These are phyloP conservation scores for Phrixothrix hirtus DNA, from an alignment of 2,888 invertebrate species.

Conservation along the genomic window DNA sequence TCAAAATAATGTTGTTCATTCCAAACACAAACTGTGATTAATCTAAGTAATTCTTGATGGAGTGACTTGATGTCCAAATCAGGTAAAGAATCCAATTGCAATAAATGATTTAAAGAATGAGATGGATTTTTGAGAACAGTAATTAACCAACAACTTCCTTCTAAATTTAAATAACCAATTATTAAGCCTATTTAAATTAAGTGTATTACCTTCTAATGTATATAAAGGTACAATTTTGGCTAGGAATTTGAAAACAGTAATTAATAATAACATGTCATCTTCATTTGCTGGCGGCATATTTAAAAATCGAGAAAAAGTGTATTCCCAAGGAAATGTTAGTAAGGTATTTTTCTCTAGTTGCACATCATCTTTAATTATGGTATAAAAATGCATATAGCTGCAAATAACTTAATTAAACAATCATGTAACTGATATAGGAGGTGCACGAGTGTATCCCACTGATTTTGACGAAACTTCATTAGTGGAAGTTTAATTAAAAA, in stretches of 20 bases:
- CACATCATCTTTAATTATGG: slow-evolving; percentile 45
- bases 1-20: slow-evolving; percentile 47
- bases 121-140: slow-evolving; percentile 45
- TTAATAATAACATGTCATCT: slow-evolving; percentile 65
- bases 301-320: slow-evolving; percentile 64
- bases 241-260: slow-evolving; percentile 54
- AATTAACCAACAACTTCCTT: slow-evolving; percentile 46
- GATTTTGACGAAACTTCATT: neutral
- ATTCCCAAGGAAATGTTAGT: slow-evolving; percentile 64
- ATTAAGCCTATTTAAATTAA: neutral
- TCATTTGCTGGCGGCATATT: slow-evolving; percentile 66
- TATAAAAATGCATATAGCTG: slow-evolving; percentile 58
- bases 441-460: neutral
- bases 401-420: neutral
- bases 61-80: slow-evolving; percentile 44
- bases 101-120: slow-evolving; percentile 44
- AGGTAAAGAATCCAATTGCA: slow-evolving; percentile 40
- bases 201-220: slow-evolving; percentile 19
- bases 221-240: slow-evolving; percentile 44
- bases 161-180: slow-evolving; percentile 34
- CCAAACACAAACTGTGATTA: slow-evolving; percentile 50
- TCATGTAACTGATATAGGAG: too few species aligned
- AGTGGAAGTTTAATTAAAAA: neutral
- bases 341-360: slow-evolving; percentile 47
- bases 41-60: slow-evolving; percentile 48